phyloP scores from a whole-genome alignment of 1,140 invertebrate genomes.

The Aricia agestis region DNA sequence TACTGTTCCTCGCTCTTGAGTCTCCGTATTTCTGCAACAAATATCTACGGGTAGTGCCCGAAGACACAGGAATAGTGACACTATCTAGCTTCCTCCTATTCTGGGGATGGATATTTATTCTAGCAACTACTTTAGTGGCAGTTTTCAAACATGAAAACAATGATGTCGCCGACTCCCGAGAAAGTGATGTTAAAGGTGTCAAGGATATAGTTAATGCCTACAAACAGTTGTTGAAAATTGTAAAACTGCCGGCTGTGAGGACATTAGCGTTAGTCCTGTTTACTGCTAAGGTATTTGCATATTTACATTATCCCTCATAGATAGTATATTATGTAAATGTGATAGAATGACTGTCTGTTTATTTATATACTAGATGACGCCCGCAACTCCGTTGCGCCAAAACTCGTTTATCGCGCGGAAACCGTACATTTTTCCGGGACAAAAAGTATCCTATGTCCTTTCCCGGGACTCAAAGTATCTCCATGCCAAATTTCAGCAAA shows the following conservation, averaged over 20 bases:
- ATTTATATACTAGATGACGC: no score
- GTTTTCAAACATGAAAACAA: slow-evolving; percentile 91
- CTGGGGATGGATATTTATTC: slow-evolving; percentile 95
- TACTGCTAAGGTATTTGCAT: slow-evolving; percentile 94
- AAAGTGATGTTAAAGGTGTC: slow-evolving; percentile 52
- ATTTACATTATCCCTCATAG: background rate
- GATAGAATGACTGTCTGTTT: no score
- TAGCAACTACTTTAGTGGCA: slow-evolving; percentile 93
- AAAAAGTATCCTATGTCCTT: no score
- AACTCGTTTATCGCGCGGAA: no score
- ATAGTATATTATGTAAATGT: background rate
- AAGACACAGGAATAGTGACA: slow-evolving; percentile 87
- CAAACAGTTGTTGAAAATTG: slow-evolving; percentile 87
- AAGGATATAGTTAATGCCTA: slow-evolving; percentile 88
- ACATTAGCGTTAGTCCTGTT: slow-evolving; percentile 88
- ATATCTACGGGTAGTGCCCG: slow-evolving; percentile 88
- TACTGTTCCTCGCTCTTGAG: slow-evolving; percentile 97
- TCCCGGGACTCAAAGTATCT: no score
- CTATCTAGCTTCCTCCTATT: slow-evolving; percentile 95
- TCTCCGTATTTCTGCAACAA: slow-evolving; percentile 97
- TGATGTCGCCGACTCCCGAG: slow-evolving; percentile 43
- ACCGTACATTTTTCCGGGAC: no score
- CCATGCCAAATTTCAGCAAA: no score
- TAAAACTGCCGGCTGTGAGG: slow-evolving; percentile 89
- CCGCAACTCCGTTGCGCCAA: no score